phyloP scores from a whole-genome alignment of 2,888 invertebrate genomes.

The Schrankia costaestrigalis region DNA sequence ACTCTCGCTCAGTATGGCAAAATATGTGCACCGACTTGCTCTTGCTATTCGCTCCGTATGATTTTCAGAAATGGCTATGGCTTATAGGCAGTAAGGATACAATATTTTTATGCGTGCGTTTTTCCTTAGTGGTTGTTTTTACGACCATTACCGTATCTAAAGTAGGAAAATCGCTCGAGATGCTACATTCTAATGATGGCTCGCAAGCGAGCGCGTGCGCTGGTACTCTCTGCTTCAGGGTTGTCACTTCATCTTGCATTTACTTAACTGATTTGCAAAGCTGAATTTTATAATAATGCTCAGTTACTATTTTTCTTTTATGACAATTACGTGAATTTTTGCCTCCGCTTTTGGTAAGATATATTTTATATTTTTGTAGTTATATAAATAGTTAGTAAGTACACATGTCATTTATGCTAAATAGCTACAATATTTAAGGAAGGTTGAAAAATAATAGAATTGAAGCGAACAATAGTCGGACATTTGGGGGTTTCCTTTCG shows the following conservation, averaged over 20 bases:
- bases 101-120: constrained; percentile 78
- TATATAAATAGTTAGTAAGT: no score
- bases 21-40: constrained; percentile 71
- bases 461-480: no score
- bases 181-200: constrained; percentile 77
- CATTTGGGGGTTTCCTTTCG: no score
- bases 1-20: constrained; percentile 68
- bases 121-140: constrained; percentile 72
- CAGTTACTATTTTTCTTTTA: no score
- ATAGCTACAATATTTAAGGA: no score
- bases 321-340: no score
- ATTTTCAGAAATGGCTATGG: constrained; percentile 78
- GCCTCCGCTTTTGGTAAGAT: no score
- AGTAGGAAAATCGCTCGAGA: constrained; percentile 78
- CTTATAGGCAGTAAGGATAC: constrained; percentile 73
- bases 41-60: constrained; percentile 73
- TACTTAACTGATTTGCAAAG: neutral
- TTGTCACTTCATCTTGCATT: constrained; percentile 24
- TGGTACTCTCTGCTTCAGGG: constrained; percentile 59
- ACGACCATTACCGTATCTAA: constrained; percentile 73
- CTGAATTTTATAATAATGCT: no score
- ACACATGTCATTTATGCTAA: no score
- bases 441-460: no score
- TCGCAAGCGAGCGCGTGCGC: constrained; percentile 73
- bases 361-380: no score